A percentile compares a stretch with the other conserved stretches of the same genome.
These are phyloP conservation scores for Cheilosia pagana DNA, from an alignment of 2,888 invertebrate species.

Conservation along the genomic window DNA sequence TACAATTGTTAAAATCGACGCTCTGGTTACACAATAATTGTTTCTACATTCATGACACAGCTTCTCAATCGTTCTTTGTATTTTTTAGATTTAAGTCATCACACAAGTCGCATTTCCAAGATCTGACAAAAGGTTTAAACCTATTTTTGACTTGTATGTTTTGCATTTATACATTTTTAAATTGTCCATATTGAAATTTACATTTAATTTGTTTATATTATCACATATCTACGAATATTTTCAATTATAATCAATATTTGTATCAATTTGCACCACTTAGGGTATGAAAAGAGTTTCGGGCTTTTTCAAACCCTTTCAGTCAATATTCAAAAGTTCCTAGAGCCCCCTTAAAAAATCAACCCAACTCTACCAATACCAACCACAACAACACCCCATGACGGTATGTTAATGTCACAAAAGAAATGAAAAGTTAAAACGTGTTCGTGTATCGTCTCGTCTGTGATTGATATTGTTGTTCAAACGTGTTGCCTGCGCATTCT, in stretches of 20 bases:
- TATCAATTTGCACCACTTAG: slow-evolving; percentile 75
- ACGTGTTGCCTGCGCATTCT: slow-evolving; percentile 44
- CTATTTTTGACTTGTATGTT: neutral
- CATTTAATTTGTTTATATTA: neutral
- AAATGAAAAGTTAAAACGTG: slow-evolving; percentile 22
- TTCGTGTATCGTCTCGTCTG: slow-evolving; percentile 67
- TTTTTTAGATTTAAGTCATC: neutral
- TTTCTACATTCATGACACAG: neutral
- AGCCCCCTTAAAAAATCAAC: slow-evolving; percentile 43
- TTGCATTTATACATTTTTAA: neutral
- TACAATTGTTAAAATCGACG: too few relatives aligned
- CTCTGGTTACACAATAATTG: too few relatives aligned
- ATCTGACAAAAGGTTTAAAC: too few relatives aligned
- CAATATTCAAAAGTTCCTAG: slow-evolving; percentile 79
- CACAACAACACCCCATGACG: slow-evolving; percentile 55
- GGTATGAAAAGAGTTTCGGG: slow-evolving; percentile 80
- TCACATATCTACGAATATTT: slow-evolving; percentile 1
- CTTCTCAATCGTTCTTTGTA: neutral
- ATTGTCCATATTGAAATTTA: neutral
- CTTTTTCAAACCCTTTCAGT: slow-evolving; percentile 81
- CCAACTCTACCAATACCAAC: slow-evolving; percentile 25
- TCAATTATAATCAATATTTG: slow-evolving; percentile 28
- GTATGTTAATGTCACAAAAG: slow-evolving; percentile 54
- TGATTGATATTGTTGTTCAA: slow-evolving; percentile 45
- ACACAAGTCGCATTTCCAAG: neutral